Base-by-base conservation (phyloP, 1,140 invertebrate species). In the Druon quercuslanigerum region DNA sequence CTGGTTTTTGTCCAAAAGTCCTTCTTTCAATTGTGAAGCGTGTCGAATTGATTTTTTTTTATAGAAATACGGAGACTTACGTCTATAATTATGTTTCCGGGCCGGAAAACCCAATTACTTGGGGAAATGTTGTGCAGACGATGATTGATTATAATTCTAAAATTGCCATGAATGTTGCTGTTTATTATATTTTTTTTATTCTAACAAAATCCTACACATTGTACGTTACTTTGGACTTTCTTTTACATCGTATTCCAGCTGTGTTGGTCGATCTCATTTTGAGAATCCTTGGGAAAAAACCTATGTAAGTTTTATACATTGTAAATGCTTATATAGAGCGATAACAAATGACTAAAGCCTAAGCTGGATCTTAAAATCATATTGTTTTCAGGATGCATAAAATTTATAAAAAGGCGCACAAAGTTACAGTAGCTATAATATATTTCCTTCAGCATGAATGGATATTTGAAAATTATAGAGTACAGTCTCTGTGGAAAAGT, bases 61-160 rank as follows among this genome's bases (percentile, higher is more conserved):
- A 85, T 50, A 86, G 85, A 66, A 83, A 84, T n/a, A 84, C 87
- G 50, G 81, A 93, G 51, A 92, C 93, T 6, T 91, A 93, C 0
- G 93, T 96, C n/a, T 95, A 95, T 87, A 95, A 96, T 86, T 96
- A 93, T 84, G 94, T 95, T 3, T 94, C 94, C 13, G 94, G 93
- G 14, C 90, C 88, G 12, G 93, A 95, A 50, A 93, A 94, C 78
- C 93, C 93, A 14, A 90, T 95, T 5, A 94, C 92, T 8, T 96
- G 95, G 94, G 84, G 89, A 0, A 90, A 94, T 33, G 2, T 50
- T 94, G 94, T 81, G 90, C 91, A 75, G 74, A 87, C 3, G 83
- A 90, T 6, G 93, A 93, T 78, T 84, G 91, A 66, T 33, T 33
- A 84, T 89, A 3, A 85, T 91, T 74, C 92, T 92, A 2, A 82